Conservation (phyloP, 2,888 invertebrate genomes). For the Caenorhabditis wallacei region DNA sequence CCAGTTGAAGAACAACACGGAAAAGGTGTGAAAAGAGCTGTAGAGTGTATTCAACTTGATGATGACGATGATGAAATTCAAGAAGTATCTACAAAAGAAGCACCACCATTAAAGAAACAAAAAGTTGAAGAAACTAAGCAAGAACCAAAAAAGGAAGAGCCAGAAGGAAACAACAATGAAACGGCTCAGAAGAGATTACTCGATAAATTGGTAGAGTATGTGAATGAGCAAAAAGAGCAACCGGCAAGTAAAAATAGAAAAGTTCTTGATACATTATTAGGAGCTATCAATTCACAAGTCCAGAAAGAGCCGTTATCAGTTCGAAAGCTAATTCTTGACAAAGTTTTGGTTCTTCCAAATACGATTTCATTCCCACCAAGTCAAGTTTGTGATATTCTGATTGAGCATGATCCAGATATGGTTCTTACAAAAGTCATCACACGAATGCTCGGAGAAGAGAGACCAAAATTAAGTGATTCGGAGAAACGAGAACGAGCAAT, state of each 20-base stretch:
- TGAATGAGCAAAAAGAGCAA: constrained; percentile 55
- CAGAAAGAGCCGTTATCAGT: constrained; percentile 81
- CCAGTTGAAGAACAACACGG: constrained; percentile 20
- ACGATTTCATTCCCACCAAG: constrained; percentile 82
- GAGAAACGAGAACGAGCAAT: constrained; percentile 76
- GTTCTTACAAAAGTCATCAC: constrained; percentile 77
- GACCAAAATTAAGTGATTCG: constrained; percentile 77
- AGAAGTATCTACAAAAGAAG: constrained; percentile 21
- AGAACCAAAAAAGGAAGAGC: background rate
- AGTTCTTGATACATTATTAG: constrained; percentile 79
- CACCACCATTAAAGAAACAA: constrained; percentile 25
- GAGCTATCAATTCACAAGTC: constrained; percentile 81
- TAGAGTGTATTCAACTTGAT: constrained; percentile 74
- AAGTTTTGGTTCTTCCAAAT: constrained; percentile 81
- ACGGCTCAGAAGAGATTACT: constrained; percentile 75
- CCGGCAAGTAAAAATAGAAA: constrained; percentile 70
- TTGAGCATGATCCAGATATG: constrained; percentile 81
- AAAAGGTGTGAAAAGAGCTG: constrained; percentile 48
- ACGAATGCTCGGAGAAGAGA: constrained; percentile 80
- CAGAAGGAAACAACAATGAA: constrained; percentile 51
- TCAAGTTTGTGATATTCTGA: constrained; percentile 80
- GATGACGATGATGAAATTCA: constrained; percentile 68
- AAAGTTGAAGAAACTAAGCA: constrained; percentile 29
- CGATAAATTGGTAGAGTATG: constrained; percentile 77
- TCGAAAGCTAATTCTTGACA: constrained; percentile 80